Evolutionary conservation across 2,797 vertebrate species (phyloP).

Genomic region (Etheostoma nigrum): DNA sequence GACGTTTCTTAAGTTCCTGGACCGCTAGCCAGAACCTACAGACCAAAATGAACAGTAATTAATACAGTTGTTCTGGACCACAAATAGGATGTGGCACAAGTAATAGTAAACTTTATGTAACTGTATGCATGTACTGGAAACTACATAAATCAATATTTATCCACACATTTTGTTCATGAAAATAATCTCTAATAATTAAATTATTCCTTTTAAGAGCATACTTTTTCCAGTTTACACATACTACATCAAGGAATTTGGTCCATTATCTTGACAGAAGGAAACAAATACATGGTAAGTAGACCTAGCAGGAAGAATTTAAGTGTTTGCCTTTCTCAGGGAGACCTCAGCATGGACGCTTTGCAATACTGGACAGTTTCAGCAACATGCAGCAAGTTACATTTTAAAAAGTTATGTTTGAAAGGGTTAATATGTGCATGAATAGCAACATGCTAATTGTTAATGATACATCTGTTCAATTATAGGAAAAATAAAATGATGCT

Average conservation of each 20-base stretch:
- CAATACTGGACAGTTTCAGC: not conserved
- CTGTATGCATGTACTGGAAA: no score
- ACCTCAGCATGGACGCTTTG: not conserved
- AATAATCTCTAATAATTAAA: not conserved
- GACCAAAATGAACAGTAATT: conserved; percentile 4
- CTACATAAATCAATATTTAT: not conserved
- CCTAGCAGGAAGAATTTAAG: not conserved
- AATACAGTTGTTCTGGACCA: not conserved
- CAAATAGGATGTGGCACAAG: not conserved
- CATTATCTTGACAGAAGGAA: not conserved
- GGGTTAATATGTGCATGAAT: not conserved
- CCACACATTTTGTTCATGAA: not conserved
- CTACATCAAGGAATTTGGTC: not conserved
- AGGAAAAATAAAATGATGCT: not conserved
- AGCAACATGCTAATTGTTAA: not conserved
- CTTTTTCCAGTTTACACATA: not conserved
- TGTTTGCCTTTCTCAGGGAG: not conserved
- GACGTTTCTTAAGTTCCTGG: conserved; percentile 95
- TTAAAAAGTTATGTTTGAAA: not conserved
- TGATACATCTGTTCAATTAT: conserved; percentile 8
- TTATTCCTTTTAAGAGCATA: not conserved
- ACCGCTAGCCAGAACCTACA: conserved; percentile 97
- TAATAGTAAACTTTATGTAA: not conserved
- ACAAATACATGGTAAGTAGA: not conserved
- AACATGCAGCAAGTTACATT: not conserved